Conservation (phyloP, 2,113 vertebrate genomes). For the Notarius lentiginosus region DNA sequence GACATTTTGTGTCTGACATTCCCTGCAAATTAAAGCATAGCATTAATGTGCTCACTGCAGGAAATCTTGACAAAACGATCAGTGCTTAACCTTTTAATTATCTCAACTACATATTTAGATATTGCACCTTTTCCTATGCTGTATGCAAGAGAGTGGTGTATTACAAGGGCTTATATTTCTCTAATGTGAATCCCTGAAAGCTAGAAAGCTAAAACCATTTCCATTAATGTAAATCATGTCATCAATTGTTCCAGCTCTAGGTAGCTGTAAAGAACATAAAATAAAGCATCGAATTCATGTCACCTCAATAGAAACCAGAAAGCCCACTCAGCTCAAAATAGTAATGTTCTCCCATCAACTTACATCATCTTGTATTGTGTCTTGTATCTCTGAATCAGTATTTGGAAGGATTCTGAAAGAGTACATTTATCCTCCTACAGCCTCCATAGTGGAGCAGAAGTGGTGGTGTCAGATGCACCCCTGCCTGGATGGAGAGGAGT, state of each 20-base stretch:
- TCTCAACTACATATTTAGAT: conserved; percentile 46
- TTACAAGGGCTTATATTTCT: conserved; percentile 22
- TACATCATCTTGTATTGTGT: neutral
- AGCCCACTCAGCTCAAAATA: no score
- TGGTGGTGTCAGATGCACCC: conserved; percentile 99
- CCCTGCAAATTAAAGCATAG: conserved; percentile 71
- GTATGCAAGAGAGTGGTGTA: conserved; percentile 50
- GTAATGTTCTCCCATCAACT: neutral
- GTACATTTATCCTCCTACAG: conserved; percentile 61
- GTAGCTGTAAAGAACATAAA: neutral
- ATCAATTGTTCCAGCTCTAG: neutral
- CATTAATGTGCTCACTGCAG: conserved; percentile 57
- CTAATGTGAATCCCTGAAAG: neutral
- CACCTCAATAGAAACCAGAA: neutral
- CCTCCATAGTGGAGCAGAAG: conserved; percentile 97
- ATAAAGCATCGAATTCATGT: neutral
- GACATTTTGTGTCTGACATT: conserved; percentile 75
- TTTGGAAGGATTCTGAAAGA: conserved; percentile 17
- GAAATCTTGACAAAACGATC: conserved; percentile 65
- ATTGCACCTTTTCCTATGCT: conserved; percentile 58
- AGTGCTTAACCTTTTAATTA: conserved; percentile 73
- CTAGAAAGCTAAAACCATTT: neutral
- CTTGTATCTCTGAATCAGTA: conserved; percentile 12
- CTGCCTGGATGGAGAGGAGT: conserved; percentile 96
- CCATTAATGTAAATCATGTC: neutral